Base-by-base conservation (phyloP, 2,797 vertebrate genomes). In the Protosalanx chinensis region DNA sequence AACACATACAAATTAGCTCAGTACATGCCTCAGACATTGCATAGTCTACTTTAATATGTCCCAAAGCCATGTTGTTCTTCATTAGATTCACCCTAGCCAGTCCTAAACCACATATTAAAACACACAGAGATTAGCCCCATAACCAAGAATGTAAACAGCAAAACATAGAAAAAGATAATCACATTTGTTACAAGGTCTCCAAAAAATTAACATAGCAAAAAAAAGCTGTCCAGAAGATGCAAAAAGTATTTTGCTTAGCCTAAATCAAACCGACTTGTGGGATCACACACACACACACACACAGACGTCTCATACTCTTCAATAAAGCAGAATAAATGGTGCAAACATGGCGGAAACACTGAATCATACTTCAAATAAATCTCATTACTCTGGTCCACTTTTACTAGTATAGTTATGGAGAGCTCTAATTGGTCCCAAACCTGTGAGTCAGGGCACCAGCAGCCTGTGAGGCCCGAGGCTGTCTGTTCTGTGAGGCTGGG, bases 301-400 rank as follows among this genome's bases (percentile, higher is more conserved):
- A 27, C 58, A 60, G n/a, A 65, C 12, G 46, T 51, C 65, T 63
- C 61, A 69, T 3, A 1, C 60, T 27, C 20, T 62, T 53, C 46
- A 16, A 20, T 41, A 32, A 73, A 66, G 56, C 67, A 41, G 32
- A 32, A 61, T 32, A 27, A 4, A 13, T 18, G 60, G 61, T 33
- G 35, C 60, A 18, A 4, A 53, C 32, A 63, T 27, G 64, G 56
- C 37, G 72, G 74, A 79, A 77, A 73, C 18, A 72, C 69, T 65
- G 57, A 72, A 62, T 75, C 70, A 58, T 32, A 62, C 53, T 27
- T 64, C 60, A 71, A 58, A 61, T 64, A 53, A 67, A 73, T 65
- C 46, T 60, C 51, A 30, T 49, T 35, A 76, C 51, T 59, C 64
- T 49, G 74, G 63, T 58, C 56, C 29, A 68, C 33, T 51, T 64